phyloP scores from a whole-genome alignment of 2,888 invertebrate species.

The Pristionchus arcanus region DNA sequence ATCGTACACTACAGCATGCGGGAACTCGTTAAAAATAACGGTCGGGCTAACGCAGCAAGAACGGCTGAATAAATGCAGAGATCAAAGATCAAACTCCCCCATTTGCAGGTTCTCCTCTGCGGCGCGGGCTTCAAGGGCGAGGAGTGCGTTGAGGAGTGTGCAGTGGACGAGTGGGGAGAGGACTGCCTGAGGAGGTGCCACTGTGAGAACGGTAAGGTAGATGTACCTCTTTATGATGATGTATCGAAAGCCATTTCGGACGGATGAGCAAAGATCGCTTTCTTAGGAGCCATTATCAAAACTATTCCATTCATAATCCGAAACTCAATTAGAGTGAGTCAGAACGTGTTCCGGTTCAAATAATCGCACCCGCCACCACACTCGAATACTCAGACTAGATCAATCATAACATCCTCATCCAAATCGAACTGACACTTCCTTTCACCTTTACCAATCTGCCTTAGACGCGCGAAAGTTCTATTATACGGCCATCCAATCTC shows the following conservation, averaged over 20 bases:
- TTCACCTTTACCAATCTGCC: background rate
- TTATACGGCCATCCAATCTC: background rate
- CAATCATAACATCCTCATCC: background rate
- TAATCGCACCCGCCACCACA: too few relatives aligned
- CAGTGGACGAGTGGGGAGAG: slow-evolving; percentile 67
- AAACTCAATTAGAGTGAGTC: too few relatives aligned
- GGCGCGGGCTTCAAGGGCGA: slow-evolving; percentile 79
- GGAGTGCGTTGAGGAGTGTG: slow-evolving; percentile 78
- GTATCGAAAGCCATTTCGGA: too few relatives aligned
- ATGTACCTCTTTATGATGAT: background rate
- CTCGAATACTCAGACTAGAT: background rate
- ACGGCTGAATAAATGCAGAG: too few relatives aligned
- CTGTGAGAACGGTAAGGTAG: slow-evolving; percentile 39
- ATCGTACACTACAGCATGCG: too few relatives aligned
- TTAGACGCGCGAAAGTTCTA: background rate
- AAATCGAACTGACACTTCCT: background rate
- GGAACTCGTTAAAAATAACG: too few relatives aligned
- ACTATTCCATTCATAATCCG: too few relatives aligned
- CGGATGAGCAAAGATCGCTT: too few relatives aligned
- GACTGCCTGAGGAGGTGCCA: slow-evolving; percentile 67
- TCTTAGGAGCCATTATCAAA: too few relatives aligned
- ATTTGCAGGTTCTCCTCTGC: slow-evolving; percentile 73
- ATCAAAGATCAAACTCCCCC: background rate
- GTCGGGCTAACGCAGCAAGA: too few relatives aligned
- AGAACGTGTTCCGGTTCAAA: too few relatives aligned